Evolutionary conservation across 2,797 vertebrate species (phyloP).

Genomic region (Leptatherina wallacei): DNA sequence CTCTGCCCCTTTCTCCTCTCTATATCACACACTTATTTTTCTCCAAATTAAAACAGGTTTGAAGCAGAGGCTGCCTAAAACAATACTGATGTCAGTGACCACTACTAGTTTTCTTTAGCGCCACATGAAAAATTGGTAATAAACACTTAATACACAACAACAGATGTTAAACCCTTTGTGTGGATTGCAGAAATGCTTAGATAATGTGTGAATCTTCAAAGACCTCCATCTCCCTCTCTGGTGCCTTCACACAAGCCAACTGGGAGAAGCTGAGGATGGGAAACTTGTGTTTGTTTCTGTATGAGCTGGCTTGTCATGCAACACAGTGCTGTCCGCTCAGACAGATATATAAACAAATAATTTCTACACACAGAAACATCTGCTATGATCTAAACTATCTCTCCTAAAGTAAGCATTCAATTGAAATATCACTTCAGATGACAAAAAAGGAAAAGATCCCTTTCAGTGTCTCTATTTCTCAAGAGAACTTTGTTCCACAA

Average conservation of each 20-base stretch:
- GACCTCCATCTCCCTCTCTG: slow-evolving; percentile 38
- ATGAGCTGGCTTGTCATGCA: slow-evolving; percentile 65
- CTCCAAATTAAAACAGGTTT: slow-evolving; percentile 65
- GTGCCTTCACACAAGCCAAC: slow-evolving; percentile 53
- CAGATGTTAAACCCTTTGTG: slow-evolving; percentile 61
- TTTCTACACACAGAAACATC: slow-evolving; percentile 68
- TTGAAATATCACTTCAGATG: slow-evolving; percentile 78
- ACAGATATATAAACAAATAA: slow-evolving; percentile 66
- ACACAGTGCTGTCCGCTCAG: slow-evolving; percentile 51
- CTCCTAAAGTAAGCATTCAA: slow-evolving; percentile 66
- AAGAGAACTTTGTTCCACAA: slow-evolving; percentile 61
- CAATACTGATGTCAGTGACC: slow-evolving; percentile 56
- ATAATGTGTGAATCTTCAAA: slow-evolving; percentile 68
- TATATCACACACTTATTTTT: slow-evolving; percentile 22
- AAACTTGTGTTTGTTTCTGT: slow-evolving; percentile 72
- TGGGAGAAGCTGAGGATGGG: slow-evolving; percentile 66
- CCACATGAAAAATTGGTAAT: slow-evolving; percentile 18
- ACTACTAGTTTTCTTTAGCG: slow-evolving; percentile 27
- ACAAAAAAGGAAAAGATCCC: slow-evolving; percentile 49
- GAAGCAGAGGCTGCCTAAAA: slow-evolving; percentile 76
- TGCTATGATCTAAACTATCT: slow-evolving; percentile 69
- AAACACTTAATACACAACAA: slow-evolving; percentile 69
- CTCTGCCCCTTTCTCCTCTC: slow-evolving; percentile 24
- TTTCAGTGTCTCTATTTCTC: slow-evolving; percentile 74
- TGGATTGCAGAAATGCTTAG: slow-evolving; percentile 61